Evolutionary conservation across 2,113 vertebrate species (phyloP).

Genomic region (Colistium nudipinnis): DNA sequence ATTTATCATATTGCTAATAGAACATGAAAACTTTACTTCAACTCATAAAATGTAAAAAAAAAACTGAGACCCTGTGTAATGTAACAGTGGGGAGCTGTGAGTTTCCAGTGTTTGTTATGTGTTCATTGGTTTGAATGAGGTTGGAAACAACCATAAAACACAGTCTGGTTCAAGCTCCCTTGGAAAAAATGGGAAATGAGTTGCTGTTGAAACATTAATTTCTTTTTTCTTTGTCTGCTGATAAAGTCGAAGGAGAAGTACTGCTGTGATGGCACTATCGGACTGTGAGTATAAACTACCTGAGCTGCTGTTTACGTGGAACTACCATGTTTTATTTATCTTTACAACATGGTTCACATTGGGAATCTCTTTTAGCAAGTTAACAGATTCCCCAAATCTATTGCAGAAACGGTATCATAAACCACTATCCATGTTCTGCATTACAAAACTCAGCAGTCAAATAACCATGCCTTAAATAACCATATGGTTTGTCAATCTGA

Average conservation of each 20-base stretch:
- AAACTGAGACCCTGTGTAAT: slow-evolving; percentile 13
- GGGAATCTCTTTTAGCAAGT: slow-evolving; percentile 18
- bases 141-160: slow-evolving; percentile 59
- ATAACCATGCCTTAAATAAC: slow-evolving; percentile 67
- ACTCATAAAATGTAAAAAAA: slow-evolving; percentile 5
- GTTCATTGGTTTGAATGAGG: slow-evolving; percentile 44
- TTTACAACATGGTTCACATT: slow-evolving; percentile 11
- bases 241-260: slow-evolving; percentile 3
- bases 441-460: slow-evolving; percentile 50
- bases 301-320: background rate
- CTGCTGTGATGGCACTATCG: background rate
- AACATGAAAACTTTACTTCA: background rate
- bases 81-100: slow-evolving; percentile 23
- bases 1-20: slow-evolving; percentile 10
- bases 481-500: slow-evolving; percentile 67
- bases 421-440: slow-evolving; percentile 10
- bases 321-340: background rate
- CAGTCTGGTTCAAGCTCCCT: slow-evolving; percentile 24
- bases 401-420: slow-evolving; percentile 32
- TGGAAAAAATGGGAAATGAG: slow-evolving; percentile 43
- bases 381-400: slow-evolving; percentile 6
- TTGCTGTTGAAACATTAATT: background rate
- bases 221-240: slow-evolving; percentile 24
- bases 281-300: background rate
- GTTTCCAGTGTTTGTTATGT: slow-evolving; percentile 39